Conservation (phyloP, 2,797 vertebrate genomes). For the Micrastur ruficollis region DNA sequence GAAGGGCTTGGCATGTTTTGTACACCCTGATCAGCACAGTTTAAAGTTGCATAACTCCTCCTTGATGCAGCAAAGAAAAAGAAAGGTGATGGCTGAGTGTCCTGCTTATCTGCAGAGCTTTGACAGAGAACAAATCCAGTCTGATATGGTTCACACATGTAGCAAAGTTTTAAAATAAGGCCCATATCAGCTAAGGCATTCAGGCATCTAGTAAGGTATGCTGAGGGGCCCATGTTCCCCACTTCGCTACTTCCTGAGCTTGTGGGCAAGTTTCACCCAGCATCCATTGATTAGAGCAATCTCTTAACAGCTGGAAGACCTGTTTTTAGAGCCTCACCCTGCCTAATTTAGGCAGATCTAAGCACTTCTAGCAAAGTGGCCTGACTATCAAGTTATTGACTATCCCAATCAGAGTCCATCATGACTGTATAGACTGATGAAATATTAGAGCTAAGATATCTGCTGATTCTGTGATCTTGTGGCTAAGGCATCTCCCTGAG, state of each 20-base stretch:
- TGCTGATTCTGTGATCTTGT: not conserved
- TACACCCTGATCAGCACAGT: not conserved
- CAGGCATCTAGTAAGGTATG: not conserved
- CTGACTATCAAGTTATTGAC: not conserved
- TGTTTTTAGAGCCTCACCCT: conserved; percentile 5
- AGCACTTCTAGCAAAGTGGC: not conserved
- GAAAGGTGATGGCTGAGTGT: not conserved
- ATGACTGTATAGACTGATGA: not conserved
- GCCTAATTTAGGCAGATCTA: not conserved
- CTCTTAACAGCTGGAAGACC: conserved; percentile 21
- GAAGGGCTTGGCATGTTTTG: not conserved
- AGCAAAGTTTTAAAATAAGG: not conserved
- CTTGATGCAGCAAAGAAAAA: not conserved
- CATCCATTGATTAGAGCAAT: not conserved
- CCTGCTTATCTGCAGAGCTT: not conserved
- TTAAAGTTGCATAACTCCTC: not conserved
- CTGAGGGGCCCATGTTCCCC: not conserved
- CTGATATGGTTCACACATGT: not conserved
- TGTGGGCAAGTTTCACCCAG: not conserved
- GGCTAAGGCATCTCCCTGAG: not conserved
- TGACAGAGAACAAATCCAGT: not conserved
- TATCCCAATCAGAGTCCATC: not conserved
- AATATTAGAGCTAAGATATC: not conserved
- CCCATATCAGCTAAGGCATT: not conserved
- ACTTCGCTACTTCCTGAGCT: conserved; percentile 17